Evolutionary conservation across 53 echinoderm and acorn worm genomes (phyloP).

Genomic region (Hippasteria phrygiana): DNA sequence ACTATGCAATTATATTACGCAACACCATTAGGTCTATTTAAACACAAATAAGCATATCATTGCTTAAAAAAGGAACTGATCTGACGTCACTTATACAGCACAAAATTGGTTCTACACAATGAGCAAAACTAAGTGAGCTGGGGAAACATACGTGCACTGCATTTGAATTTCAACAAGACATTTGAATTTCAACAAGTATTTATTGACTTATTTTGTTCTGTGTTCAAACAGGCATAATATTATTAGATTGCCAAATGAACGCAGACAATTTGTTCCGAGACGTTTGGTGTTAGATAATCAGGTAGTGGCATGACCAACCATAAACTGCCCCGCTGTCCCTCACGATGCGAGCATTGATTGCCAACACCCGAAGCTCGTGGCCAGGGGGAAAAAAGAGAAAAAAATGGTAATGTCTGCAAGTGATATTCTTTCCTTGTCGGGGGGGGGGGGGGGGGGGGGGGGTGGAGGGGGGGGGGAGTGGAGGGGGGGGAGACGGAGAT

Average conservation of each 20-base stretch:
- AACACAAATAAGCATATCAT: no score
- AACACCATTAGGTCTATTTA: no score
- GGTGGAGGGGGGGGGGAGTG: not conserved
- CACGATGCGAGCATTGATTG: constrained; percentile 26
- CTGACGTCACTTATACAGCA: no score
- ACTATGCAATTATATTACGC: no score
- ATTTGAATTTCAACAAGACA: not conserved
- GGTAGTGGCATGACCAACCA: not conserved
- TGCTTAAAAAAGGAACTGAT: no score
- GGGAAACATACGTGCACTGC: no score
- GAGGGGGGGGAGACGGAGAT: not conserved
- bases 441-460: not conserved
- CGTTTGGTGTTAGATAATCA: not conserved
- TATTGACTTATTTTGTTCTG: no score
- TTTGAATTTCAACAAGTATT: not conserved
- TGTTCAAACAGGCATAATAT: not conserved
- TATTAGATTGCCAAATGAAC: not conserved
- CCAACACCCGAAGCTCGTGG: constrained; percentile 20
- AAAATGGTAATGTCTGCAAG: constrained; percentile 12
- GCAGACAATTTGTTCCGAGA: not conserved
- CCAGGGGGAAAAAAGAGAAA: not conserved
- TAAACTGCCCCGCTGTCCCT: not conserved
- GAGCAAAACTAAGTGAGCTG: no score
- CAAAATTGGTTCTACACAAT: no score
- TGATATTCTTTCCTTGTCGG: not conserved